Evolutionary conservation across 2,113 vertebrate genomes (phyloP).

Genomic region (Zeus faber): DNA sequence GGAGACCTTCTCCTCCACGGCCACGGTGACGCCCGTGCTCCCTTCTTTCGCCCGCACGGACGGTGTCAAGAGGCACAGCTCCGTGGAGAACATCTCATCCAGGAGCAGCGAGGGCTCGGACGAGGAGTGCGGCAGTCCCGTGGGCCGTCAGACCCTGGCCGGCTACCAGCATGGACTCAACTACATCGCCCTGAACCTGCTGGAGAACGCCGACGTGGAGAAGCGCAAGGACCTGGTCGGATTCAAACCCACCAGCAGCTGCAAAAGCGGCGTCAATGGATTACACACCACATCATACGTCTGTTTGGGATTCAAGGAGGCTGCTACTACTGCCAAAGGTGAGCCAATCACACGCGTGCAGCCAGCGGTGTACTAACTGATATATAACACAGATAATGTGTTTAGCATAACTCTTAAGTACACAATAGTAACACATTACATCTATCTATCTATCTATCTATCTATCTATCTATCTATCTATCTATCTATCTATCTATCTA

Average conservation of each 20-base stretch:
- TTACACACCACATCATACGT: conserved; percentile 82
- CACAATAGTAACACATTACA: too few species aligned
- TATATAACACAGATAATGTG: too few species aligned
- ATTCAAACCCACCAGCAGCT: conserved; percentile 75
- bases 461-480: too few species aligned
- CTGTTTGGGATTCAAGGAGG: conserved; percentile 92
- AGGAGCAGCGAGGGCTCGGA: conserved; percentile 84
- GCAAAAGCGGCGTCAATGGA: conserved; percentile 80
- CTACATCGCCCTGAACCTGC: conserved; percentile 91
- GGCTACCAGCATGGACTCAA: conserved; percentile 91
- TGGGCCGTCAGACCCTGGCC: conserved; percentile 80
- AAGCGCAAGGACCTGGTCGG: conserved; percentile 69
- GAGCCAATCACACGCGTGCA: conserved; percentile 11
- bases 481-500: too few species aligned
- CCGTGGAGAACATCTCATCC: conserved; percentile 92
- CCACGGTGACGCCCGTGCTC: conserved; percentile 92
- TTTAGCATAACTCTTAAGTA: too few species aligned
- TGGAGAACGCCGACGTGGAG: conserved; percentile 73
- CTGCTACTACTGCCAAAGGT: conserved; percentile 89
- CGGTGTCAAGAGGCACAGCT: conserved; percentile 86
- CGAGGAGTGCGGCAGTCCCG: conserved; percentile 78
- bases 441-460: too few species aligned
- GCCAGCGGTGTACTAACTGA: neutral
- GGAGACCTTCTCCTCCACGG: conserved; percentile 94
- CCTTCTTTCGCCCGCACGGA: conserved; percentile 90